Evolutionary conservation across 2,888 invertebrate species (phyloP), one percentile per base, ranked within the genome.

Genomic region (Neoaliturus tenellus): DNA sequence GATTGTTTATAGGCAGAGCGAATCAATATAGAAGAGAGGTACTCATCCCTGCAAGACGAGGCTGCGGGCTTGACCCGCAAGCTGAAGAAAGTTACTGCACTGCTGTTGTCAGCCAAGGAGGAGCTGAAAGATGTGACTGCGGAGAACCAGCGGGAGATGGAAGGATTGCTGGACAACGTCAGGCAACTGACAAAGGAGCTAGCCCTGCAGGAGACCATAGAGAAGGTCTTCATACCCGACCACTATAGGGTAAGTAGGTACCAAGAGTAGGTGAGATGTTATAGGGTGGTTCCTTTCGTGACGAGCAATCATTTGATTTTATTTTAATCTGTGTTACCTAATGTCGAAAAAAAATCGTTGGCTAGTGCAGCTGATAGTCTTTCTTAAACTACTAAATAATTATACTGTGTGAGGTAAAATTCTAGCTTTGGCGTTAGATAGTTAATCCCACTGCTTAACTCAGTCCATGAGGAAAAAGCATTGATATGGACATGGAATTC

Each of bases 101-200:
- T 98, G 91, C 92, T 98, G 62, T 95, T 97, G 92, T 95, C 96
- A 0, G 96, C 96, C 0, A 96, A 96, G 89, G 96, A 95, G 0
- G 97, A 97, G 90, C 91, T 97, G 85, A 95, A 95, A 0, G 97
- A 97, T 91, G 94, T 97, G 88, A 97, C 98, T 89, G 94, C 97
- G 86, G 99, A 99, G 89, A 98, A 99, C 89, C 98, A 99, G 91
- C 91, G 98, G 58, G 99, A 99, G 92, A 98, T 98, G 95, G 99
- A 99, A 90, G 97, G 97, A 0, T 94, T 99, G 23, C 92, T 98
- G 87, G 99, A 99, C 90, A 98, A 97, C 88, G 96, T 99, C 75
- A 92, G 99, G 17, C 96, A 98, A 82, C 93, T 99, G 81, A 95
- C 96, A 83, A 92, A 98, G 82, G 99, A 99, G 91, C 92, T 98